Evolutionary conservation across 2,797 vertebrate genomes (phyloP), one percentile per base, ranked within the genome.

Genomic region (Acanthiza pusilla): DNA sequence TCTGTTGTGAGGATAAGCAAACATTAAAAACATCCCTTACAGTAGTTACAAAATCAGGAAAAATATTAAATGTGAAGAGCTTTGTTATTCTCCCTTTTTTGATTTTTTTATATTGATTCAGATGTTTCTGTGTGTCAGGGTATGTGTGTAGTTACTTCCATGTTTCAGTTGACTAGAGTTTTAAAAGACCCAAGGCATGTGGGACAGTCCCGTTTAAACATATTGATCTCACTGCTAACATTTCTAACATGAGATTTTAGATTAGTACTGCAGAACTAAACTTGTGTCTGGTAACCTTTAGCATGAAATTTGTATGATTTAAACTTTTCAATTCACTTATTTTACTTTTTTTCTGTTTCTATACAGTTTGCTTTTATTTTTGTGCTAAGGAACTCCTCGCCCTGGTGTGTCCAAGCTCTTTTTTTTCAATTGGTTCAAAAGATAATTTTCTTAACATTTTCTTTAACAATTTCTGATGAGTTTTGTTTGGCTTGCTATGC

Each of bases 191-290:
- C 21, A 71, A 22, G 63, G 32, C 62, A 61, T 92, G 51, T 96
- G 81, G 63, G 66, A 65, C 91, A 95, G 11, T 76, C 85, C 72
- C 19, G 45, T 96, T 96, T 95, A 94, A 89, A 93, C 27, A 84
- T 81, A 76, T 87, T 93, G 96, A 65, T 94, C 40, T 89, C 67
- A 88, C 15, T 96, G 96, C 80, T 78, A 89, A 74, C 12, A 38
- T 95, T 95, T 96, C 70, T 84, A 94, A 53, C 63, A 82, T 91
- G 95, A 93, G 55, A 34, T 85, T 93, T 96, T 95, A 93, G 58
- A 89, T 91, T 94, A 94, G 65, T 90, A 89, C 67, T 91, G 42
- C 10, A 81, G 91, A 96, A 89, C 53, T 78, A 29, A 72, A 72
- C 73, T 96, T 94, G 54, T 45, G 53, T 85, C 48, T 65, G 70